Evolutionary conservation across 2,113 vertebrate genomes (phyloP).

Genomic region (Etia nguti): DNA sequence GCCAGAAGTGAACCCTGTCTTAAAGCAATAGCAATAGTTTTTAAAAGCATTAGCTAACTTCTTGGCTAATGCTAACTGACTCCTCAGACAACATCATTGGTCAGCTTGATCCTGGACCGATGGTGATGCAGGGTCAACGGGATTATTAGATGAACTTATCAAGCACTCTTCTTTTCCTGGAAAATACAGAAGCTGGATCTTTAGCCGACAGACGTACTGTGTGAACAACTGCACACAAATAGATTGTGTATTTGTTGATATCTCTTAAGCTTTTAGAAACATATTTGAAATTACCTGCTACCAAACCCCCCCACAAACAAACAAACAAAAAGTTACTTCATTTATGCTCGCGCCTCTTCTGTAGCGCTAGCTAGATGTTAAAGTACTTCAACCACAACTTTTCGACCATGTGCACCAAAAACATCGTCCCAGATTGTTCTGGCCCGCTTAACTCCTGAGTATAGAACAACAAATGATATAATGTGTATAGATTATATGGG

Average conservation of each 20-base stretch:
- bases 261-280: not conserved
- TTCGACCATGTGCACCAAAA: not conserved
- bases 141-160: not conserved
- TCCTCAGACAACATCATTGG: not conserved
- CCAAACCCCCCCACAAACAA: not conserved
- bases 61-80: not conserved
- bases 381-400: not conserved
- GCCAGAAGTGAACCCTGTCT: not conserved
- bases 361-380: not conserved
- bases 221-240: not conserved
- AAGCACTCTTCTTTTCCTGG: not conserved
- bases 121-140: not conserved
- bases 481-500: accelerated
- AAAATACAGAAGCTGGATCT: not conserved
- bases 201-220: not conserved
- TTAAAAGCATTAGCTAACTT: not conserved
- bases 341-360: not conserved
- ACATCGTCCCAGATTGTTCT: not conserved
- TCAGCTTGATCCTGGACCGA: not conserved
- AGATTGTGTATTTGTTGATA: not conserved
- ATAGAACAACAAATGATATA: not conserved
- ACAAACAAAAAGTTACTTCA: not conserved
- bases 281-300: not conserved
- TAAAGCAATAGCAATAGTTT: not conserved
- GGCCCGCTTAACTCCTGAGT: not conserved